These are phyloP conservation scores for Stichodactyla mertensii DNA, from an alignment of 64 coral and sea anemone species.

Conservation along the genomic window DNA sequence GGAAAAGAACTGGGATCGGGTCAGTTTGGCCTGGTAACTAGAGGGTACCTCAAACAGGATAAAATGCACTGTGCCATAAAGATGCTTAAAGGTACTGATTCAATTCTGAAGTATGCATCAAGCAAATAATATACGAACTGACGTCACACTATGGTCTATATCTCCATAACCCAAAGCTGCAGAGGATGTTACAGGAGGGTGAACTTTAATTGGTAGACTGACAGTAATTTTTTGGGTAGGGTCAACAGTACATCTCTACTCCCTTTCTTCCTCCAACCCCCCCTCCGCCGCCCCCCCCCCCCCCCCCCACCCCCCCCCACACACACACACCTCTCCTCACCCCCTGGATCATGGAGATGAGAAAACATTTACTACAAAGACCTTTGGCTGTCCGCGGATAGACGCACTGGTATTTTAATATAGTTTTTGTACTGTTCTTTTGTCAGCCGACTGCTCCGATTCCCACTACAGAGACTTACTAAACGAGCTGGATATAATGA, in stretches of 20 bases:
- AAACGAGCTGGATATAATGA: conserved; percentile 65
- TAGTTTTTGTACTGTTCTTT: too few species aligned
- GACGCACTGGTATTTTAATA: too few species aligned
- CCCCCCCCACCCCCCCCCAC: too few species aligned
- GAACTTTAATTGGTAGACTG: too few species aligned
- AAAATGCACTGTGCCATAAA: conserved; percentile 57
- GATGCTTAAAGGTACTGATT: conserved; percentile 52
- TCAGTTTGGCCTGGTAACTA: conserved; percentile 61
- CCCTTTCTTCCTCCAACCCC: too few species aligned
- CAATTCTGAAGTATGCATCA: background rate
- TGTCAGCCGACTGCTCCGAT: conserved; percentile 4
- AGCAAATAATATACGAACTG: background rate
- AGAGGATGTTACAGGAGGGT: conserved; percentile 28
- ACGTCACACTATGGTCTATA: background rate
- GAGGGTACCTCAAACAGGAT: conserved; percentile 58
- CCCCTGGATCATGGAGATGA: too few species aligned
- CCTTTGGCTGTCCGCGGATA: too few species aligned
- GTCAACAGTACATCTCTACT: too few species aligned
- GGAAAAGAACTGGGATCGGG: conserved; percentile 66
- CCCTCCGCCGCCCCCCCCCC: too few species aligned
- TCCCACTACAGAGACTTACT: conserved; percentile 53
- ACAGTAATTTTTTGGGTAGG: too few species aligned
- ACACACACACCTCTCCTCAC: too few species aligned
- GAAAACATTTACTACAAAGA: too few species aligned
- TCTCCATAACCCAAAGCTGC: background rate